These are phyloP conservation scores for Papilio elwesi DNA, from an alignment of 2,888 invertebrate genomes.

Conservation along the genomic window DNA sequence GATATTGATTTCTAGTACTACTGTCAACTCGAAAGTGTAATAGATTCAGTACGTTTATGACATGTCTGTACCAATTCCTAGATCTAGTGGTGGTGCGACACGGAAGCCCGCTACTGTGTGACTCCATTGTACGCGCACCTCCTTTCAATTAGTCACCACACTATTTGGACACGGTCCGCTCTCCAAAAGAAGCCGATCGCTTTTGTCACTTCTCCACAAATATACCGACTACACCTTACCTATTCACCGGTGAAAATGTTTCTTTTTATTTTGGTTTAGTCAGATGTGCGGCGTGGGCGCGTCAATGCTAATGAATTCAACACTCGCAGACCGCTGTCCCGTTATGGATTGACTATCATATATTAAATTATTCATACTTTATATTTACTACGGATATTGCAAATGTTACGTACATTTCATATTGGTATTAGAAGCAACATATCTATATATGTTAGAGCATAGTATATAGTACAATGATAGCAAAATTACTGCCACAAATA, in stretches of 20 bases:
- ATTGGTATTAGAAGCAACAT: too few species aligned
- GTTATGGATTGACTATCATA: not conserved
- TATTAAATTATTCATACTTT: not conserved
- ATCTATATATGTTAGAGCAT: too few species aligned
- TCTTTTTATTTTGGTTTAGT: slow-evolving; percentile 40
- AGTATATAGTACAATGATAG: too few species aligned
- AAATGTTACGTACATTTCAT: too few species aligned
- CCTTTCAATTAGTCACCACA: slow-evolving; percentile 70
- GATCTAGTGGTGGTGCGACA: slow-evolving; percentile 54
- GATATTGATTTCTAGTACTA: too few species aligned
- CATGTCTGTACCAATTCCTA: slow-evolving; percentile 53
- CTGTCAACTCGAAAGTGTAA: too few species aligned
- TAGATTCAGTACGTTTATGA: slow-evolving; percentile 25
- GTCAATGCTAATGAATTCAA: slow-evolving; percentile 30
- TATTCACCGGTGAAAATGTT: slow-evolving; percentile 39
- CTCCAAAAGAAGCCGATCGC: slow-evolving; percentile 65
- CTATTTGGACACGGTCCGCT: slow-evolving; percentile 66
- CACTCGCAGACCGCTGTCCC: slow-evolving; percentile 3
- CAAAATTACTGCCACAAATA: too few species aligned
- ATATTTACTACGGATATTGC: too few species aligned
- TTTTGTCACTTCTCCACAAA: slow-evolving; percentile 66
- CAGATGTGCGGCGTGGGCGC: slow-evolving; percentile 30
- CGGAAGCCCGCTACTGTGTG: slow-evolving; percentile 81
- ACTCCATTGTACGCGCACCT: slow-evolving; percentile 65
- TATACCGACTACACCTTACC: slow-evolving; percentile 45